Evolutionary conservation across 2,888 invertebrate species (phyloP).

Genomic region (Julus scanicus): DNA sequence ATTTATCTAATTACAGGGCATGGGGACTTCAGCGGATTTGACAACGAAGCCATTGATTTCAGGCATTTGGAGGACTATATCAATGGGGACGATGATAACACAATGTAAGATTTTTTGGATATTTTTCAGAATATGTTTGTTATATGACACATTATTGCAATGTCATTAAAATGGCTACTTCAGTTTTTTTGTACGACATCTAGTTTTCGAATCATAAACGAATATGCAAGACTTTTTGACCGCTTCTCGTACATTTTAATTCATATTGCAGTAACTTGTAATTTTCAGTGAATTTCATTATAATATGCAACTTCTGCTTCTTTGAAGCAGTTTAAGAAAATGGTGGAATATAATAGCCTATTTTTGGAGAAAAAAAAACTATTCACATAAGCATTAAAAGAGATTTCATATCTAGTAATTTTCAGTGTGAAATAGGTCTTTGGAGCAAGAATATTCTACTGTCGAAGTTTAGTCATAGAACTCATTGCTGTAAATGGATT

Average conservation of each 20-base stretch:
- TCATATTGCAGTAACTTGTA: neutral
- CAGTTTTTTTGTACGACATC: too few species aligned
- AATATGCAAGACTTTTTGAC: neutral
- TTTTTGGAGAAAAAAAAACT: too few species aligned
- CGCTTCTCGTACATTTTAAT: neutral
- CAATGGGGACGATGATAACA: constrained; percentile 75
- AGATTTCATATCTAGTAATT: too few species aligned
- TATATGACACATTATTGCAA: neutral
- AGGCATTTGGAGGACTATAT: constrained; percentile 88
- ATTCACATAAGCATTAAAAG: too few species aligned
- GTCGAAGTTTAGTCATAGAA: neutral
- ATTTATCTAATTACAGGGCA: constrained; percentile 72
- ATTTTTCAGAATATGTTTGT: neutral
- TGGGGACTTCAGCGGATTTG: constrained; percentile 85
- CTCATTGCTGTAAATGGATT: neutral
- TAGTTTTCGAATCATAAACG: too few species aligned
- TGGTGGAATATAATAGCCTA: too few species aligned
- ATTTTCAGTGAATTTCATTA: neutral
- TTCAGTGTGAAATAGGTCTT: neutral
- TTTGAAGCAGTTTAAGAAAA: too few species aligned
- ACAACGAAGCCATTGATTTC: constrained; percentile 84
- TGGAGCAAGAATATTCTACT: neutral
- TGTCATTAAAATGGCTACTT: neutral
- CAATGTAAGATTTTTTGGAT: constrained; percentile 57
- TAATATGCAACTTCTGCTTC: too few species aligned